Evolutionary conservation across 2,113 vertebrate species (phyloP), one percentile per base, ranked within the genome.

Genomic region (Pseudorectes ferrugineus): DNA sequence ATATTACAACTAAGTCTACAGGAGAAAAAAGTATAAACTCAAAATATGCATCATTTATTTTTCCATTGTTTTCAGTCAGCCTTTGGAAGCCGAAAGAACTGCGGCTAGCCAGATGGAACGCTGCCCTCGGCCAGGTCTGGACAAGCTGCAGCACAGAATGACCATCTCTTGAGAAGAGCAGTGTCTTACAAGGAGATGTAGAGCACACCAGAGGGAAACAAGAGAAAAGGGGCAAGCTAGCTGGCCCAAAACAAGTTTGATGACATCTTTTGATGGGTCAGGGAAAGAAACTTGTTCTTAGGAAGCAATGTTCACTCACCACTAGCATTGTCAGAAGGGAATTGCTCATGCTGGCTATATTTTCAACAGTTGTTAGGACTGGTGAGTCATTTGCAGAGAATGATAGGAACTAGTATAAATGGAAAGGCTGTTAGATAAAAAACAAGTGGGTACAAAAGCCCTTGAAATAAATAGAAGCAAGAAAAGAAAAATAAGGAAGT

Each of bases 61-160:
- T 83, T 35, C 29, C 12, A 24, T 42, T 76, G 19, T 73, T 79
- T 89, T 73, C 42, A 51, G 2, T 15, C 31, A 87, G 2, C 11
- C 31, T 48, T 65, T 25, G 21, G 35, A 36, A 79, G 19, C 12
- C 36, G 40, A 42, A 73, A 74, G 46, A 20, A 51, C 22, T 36
- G 16, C 42, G 74, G 17, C 15, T 67, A 84, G 19, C 13, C n/a
- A 48, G 65, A 40, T 2, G 0, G 1, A 14, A n/a, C 5, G 0
- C 16, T 66, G 54, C 11, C 49, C 1, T 1, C 0, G 1, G 14
- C 15, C 38, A 49, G 12, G 22, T 14, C 43, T 54, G 28, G 31
- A 26, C 24, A 79, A 81, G 54, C 7, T 3, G 0, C 17, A 68
- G 25, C 17, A n/a, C 4, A 36, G 14, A 73, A 54, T 0, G 0